A percentile compares a stretch with the other conserved stretches of the same genome.
Evolutionary conservation across 1,140 invertebrate genomes (phyloP).

Genomic region (Gryllus bimaculatus): DNA sequence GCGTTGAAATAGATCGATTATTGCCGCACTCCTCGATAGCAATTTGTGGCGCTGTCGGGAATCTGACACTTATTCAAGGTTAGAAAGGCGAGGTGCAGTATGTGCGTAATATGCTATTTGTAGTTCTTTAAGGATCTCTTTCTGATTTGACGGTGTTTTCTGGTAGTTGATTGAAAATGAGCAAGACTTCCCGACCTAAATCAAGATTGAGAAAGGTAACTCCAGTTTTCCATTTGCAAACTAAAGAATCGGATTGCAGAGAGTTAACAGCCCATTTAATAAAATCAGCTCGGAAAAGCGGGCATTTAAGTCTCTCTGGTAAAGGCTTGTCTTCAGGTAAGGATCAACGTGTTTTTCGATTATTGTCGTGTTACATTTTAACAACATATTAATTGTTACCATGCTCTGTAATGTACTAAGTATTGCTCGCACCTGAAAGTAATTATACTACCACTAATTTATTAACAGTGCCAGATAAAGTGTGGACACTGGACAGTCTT

Average conservation of each 20-base stretch:
- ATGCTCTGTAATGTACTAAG: neutral
- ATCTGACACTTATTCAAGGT: neutral
- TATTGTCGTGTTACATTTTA: neutral
- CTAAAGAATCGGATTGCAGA: constrained; percentile 52
- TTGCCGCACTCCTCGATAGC: neutral
- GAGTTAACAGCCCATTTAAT: constrained; percentile 57
- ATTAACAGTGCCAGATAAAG: constrained; percentile 63
- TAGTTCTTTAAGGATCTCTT: neutral
- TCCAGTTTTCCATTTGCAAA: constrained; percentile 59
- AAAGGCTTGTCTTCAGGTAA: constrained; percentile 62
- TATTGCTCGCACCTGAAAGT: neutral
- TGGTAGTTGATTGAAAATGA: neutral
- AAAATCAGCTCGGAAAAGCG: constrained; percentile 65
- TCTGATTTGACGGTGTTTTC: neutral
- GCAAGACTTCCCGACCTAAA: neutral
- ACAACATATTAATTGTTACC: neutral
- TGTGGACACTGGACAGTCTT: constrained; percentile 72
- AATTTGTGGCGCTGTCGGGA: neutral
- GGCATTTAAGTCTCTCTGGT: constrained; percentile 66
- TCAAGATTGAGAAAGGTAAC: constrained; percentile 31
- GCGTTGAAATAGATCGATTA: no score
- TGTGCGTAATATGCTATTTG: neutral
- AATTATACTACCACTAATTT: constrained; percentile 18
- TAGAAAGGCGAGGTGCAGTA: neutral
- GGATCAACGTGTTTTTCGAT: constrained; percentile 21